Evolutionary conservation across 2,888 invertebrate genomes (phyloP).

Genomic region (Pedicia rivosa): DNA sequence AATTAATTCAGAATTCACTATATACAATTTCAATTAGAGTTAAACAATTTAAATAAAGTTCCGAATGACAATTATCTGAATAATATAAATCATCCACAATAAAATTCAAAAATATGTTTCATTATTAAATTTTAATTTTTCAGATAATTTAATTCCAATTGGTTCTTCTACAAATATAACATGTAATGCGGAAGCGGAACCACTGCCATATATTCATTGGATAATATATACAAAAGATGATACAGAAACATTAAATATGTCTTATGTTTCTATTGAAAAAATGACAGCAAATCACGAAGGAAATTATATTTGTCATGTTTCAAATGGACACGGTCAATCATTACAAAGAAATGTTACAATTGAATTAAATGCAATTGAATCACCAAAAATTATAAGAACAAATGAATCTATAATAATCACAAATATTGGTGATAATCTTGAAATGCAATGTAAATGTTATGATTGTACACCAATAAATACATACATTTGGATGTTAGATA

Average conservation of each 20-base stretch:
- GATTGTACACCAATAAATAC: constrained; percentile 9
- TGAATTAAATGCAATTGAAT: too few relatives aligned
- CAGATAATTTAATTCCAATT: background rate
- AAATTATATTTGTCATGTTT: constrained; percentile 16
- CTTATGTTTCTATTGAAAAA: background rate
- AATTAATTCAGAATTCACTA: too few relatives aligned
- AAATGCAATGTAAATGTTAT: constrained; percentile 10
- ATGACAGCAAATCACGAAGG: constrained; percentile 14
- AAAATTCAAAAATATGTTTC: too few relatives aligned
- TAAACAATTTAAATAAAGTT: too few relatives aligned
- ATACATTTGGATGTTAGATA: constrained; percentile 9
- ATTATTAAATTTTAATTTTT: background rate
- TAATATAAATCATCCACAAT: too few relatives aligned
- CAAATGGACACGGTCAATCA: constrained; percentile 10
- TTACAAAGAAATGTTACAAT: too few relatives aligned
- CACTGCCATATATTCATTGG: constrained; percentile 7
- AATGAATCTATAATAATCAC: background rate
- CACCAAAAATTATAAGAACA: background rate
- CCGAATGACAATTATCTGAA: too few relatives aligned
- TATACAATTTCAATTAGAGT: too few relatives aligned
- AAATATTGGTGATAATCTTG: constrained; percentile 6
- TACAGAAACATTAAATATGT: background rate
- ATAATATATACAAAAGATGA: background rate
- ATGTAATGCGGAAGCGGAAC: constrained; percentile 9
- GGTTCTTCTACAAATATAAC: constrained; percentile 4